Percentiles rank a stretch among this genome's conserved stretches.
These are phyloP conservation scores for Tubulanus polymorphus DNA, from an alignment of 2,888 invertebrate species.

Conservation along the genomic window DNA sequence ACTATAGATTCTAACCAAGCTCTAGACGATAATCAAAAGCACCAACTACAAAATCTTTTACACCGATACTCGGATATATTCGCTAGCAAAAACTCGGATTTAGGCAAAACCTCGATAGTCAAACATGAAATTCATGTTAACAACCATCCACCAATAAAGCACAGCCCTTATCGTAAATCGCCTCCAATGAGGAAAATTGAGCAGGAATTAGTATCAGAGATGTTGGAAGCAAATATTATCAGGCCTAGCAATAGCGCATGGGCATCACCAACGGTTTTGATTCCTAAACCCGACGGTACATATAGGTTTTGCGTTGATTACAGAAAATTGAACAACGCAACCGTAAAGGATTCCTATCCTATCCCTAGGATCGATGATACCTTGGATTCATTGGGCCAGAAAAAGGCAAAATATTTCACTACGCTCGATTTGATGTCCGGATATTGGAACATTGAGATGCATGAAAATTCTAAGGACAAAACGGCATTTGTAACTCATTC, in stretches of 20 bases:
- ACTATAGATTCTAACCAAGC: neutral
- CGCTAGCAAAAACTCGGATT: neutral
- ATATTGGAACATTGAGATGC: constrained; percentile 21
- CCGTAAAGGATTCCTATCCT: constrained; percentile 6
- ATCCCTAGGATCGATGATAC: constrained; percentile 18
- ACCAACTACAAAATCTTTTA: neutral
- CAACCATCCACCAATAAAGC: neutral
- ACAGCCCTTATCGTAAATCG: neutral
- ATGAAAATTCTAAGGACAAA: constrained; percentile 1
- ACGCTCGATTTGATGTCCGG: constrained; percentile 21
- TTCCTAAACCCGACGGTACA: neutral
- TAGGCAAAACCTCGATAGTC: constrained; percentile 2
- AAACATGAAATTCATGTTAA: constrained; percentile 5
- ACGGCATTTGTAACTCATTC: constrained; percentile 9
- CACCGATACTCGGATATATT: constrained; percentile 1
- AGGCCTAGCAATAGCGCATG: neutral
- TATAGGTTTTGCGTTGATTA: constrained; percentile 14
- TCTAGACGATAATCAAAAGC: neutral
- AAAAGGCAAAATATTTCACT: constrained; percentile 16
- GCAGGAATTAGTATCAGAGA: neutral
- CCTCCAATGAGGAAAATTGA: neutral
- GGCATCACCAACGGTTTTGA: constrained; percentile 2
- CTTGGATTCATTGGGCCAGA: constrained; percentile 10
- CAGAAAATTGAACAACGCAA: constrained; percentile 13
- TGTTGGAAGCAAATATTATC: constrained; percentile 4